Evolutionary conservation across 1,140 invertebrate species (phyloP).

Genomic region (Ips typographus): DNA sequence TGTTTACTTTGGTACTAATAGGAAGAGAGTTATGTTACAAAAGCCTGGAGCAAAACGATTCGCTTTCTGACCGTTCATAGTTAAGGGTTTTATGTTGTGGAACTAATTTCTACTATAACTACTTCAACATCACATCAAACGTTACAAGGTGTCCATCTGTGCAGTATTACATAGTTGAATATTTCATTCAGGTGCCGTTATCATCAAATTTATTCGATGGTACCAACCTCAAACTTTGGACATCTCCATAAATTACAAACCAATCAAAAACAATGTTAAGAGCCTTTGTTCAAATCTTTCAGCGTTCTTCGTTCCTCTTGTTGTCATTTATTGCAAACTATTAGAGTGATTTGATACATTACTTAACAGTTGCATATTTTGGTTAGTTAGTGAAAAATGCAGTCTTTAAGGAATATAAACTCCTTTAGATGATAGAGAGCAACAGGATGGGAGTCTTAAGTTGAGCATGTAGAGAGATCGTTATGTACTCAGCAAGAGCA

Average conservation of each 20-base stretch:
- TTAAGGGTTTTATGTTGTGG: constrained; percentile 8
- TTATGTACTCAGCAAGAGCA: constrained; percentile 17
- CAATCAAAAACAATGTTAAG: constrained; percentile 26
- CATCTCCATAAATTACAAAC: constrained; percentile 20
- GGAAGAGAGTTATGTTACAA: too few relatives aligned
- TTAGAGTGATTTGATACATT: background rate
- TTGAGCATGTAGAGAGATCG: constrained; percentile 11
- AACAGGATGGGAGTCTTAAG: constrained; percentile 20
- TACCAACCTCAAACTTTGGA: constrained; percentile 11
- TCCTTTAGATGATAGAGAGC: background rate
- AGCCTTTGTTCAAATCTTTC: background rate
- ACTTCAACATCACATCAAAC: background rate
- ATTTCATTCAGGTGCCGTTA: constrained; percentile 17
- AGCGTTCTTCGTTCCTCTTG: background rate
- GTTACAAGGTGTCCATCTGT: background rate
- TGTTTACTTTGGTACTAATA: too few relatives aligned
- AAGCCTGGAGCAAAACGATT: background rate
- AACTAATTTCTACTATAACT: constrained; percentile 3
- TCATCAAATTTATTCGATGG: constrained; percentile 19
- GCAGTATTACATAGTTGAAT: constrained; percentile 13
- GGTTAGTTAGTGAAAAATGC: background rate
- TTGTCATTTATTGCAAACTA: background rate
- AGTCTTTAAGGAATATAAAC: background rate
- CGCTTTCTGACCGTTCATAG: background rate
- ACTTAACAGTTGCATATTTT: background rate